phyloP scores from a whole-genome alignment of 2,888 invertebrate species.

The Microchrysa polita region DNA sequence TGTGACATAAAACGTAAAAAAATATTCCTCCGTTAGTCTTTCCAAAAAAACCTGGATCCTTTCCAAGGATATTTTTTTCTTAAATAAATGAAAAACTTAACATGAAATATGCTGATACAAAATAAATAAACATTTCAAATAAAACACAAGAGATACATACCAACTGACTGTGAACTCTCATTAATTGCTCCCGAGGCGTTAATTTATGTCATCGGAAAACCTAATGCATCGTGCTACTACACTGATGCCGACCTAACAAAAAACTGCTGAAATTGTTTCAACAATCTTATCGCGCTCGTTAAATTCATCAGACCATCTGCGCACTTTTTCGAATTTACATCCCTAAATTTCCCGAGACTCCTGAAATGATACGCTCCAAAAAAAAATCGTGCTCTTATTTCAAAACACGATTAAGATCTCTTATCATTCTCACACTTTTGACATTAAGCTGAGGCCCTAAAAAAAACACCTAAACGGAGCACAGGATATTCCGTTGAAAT shows the following conservation, averaged over 20 bases:
- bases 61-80: no score
- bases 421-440: neutral
- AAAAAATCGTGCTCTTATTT: neutral
- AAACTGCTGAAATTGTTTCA: neutral
- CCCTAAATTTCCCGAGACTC: neutral
- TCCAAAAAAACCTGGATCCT: no score
- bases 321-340: no score
- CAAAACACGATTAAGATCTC: conserved; percentile 1
- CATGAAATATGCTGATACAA: no score
- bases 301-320: no score
- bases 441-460: neutral
- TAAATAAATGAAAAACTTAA: no score
- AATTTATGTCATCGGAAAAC: conserved; percentile 19
- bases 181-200: conserved; percentile 36
- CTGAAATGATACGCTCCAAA: neutral
- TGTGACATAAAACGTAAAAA: no score
- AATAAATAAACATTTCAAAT: no score
- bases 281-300: neutral
- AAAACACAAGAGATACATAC: no score
- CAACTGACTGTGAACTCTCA: no score
- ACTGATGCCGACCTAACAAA: neutral
- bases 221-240: neutral
- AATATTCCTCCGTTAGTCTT: no score
- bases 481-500: neutral
- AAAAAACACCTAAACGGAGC: conserved; percentile 1